Evolutionary conservation across 53 echinoderm and acorn worm species (phyloP), one percentile per base, ranked within the genome.

Genomic region (Astropecten irregularis): DNA sequence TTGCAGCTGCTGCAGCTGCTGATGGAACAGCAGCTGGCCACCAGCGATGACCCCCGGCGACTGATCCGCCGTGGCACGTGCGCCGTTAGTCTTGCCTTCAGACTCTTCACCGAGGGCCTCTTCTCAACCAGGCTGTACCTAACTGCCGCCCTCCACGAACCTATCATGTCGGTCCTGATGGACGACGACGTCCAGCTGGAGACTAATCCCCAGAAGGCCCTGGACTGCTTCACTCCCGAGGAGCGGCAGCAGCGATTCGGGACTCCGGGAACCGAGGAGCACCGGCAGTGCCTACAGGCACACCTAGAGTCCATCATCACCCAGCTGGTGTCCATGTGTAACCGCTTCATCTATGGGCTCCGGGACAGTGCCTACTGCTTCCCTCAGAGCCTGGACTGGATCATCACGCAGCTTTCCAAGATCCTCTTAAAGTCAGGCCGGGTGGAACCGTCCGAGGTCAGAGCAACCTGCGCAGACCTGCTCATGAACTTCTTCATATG

Each of bases 361-460:
- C 82, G 84, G 52, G 86, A 86, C 61, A 96, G 89, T 72, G 83
- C 92, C 62, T 96, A 87, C 77, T 96, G 96, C 76, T 96, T 96
- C 82, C 96, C 96, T 14, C 91, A 93, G 34, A 94, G 96, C 51
- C 71, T 96, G 2, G 96, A 94, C 54, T 96, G 96, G 96, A 89
- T 94, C 47, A 93, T 96, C 55, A 93, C 91, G 10, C 93, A 96
- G 67, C 81, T 96, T 10, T 89, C 93, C 67, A 93, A 94, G 73
- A 96, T 90, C 39, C 82, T 96, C 1, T 35, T 84, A 3, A 91
- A 89, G 38, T 59, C 91, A 6, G 96, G 94, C 16, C 89, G 91
- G 35, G 89, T 91, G 0, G 72, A 63, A 9, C 82, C 87, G 9
- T 60, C 71, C 0, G 96, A 96, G 31, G 69, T 96, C 21, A 71